Conservation (phyloP, 2,797 vertebrate species). For the Brachyrhaphis roseni region DNA sequence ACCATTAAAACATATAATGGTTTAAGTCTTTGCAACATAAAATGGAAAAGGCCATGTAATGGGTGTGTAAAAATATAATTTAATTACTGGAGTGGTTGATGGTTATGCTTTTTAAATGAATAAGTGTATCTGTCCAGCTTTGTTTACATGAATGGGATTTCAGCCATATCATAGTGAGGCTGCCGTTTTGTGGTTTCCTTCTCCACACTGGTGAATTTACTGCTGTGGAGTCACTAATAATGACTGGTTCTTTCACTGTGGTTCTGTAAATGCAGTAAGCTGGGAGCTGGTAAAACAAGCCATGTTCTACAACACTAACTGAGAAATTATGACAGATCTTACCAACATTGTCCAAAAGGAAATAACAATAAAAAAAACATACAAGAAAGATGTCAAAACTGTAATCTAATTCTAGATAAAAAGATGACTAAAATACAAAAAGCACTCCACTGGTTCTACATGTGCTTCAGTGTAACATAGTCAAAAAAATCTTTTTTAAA, state of each 20-base stretch:
- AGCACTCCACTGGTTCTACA: not conserved
- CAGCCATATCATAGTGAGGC: conserved; percentile 52
- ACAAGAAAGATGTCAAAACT: not conserved
- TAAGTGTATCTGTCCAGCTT: conserved; percentile 53
- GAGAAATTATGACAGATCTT: conserved; percentile 8
- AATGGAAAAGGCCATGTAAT: conserved; percentile 12
- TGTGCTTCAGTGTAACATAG: not conserved
- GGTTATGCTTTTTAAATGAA: conserved; percentile 47
- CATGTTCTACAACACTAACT: conserved; percentile 8
- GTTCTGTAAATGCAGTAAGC: conserved; percentile 21
- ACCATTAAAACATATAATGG: conserved; percentile 18
- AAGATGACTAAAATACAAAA: not conserved
- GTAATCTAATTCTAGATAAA: not conserved
- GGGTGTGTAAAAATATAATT: conserved; percentile 19
- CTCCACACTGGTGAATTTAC: conserved; percentile 56
- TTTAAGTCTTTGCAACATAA: conserved; percentile 16
- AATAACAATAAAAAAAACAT: not conserved
- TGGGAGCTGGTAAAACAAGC: not conserved
- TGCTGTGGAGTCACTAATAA: conserved; percentile 61
- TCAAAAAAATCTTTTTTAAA: no score
- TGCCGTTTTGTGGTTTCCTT: conserved; percentile 47
- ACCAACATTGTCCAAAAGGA: not conserved
- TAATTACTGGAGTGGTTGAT: conserved; percentile 22
- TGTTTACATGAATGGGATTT: conserved; percentile 56
- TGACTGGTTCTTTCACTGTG: conserved; percentile 41